phyloP scores from a whole-genome alignment of 2,888 invertebrate genomes.

The Spilosoma lubricipeda region DNA sequence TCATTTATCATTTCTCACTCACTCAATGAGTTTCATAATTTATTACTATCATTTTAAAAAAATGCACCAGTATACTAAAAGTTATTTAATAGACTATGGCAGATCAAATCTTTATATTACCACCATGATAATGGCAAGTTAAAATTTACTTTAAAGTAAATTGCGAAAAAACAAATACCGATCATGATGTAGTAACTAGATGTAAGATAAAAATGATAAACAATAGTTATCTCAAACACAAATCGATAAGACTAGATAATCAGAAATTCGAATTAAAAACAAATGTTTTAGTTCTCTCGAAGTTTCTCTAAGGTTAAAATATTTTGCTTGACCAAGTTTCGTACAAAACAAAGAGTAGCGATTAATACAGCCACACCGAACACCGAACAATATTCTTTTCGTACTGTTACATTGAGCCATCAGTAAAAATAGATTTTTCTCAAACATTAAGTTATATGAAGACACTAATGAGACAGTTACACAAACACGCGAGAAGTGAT shows the following conservation, averaged over 20 bases:
- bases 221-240: not conserved
- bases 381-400: conserved; percentile 26
- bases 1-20: conserved; percentile 65
- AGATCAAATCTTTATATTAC: not conserved
- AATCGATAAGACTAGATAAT: not conserved
- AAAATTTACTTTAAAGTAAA: not conserved
- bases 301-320: not conserved
- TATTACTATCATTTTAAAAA: conserved; percentile 25
- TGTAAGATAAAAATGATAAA: not conserved
- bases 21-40: conserved; percentile 38
- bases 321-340: conserved; percentile 26
- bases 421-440: conserved; percentile 69
- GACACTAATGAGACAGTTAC: conserved; percentile 76
- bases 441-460: conserved; percentile 73
- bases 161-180: not conserved
- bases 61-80: not conserved
- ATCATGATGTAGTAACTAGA: not conserved
- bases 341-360: conserved; percentile 51
- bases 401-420: conserved; percentile 48
- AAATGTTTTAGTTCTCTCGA: not conserved
- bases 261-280: not conserved
- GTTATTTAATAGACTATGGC: not conserved
- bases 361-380: conserved; percentile 54
- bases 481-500: conserved; percentile 62
- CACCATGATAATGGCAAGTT: not conserved